Evolutionary conservation across 2,888 invertebrate genomes (phyloP), one percentile per base, ranked within the genome.

Genomic region (Chymomyza amoena): DNA sequence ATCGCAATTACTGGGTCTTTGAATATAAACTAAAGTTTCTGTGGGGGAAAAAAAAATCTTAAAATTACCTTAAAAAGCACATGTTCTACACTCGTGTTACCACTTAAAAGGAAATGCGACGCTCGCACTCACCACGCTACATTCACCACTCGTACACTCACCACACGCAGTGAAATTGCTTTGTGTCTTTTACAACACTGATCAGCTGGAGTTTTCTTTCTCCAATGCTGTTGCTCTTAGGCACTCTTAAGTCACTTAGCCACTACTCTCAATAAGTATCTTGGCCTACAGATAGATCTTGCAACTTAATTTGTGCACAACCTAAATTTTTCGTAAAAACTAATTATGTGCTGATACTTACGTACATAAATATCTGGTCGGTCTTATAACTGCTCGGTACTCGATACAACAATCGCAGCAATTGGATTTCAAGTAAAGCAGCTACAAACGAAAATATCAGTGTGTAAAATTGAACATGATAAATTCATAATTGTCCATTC

Each of bases 401-500:
- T n/a, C 66, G 63, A 66, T 62, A 73, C 68, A 71, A 62, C 68
- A 77, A 54, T 68, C 66, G 32, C 73, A 61, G 67, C 61, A 70
- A 79, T 79, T 79, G 74, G 73, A 81, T 78, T 81, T 69, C 54
- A 65, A 65, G 64, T 61, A 66, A 56, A 9, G n/a, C 15, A 67
- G 61, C 39, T 52, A 61, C 67, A 64, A 74, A 80, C n/a, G n/a
- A n/a, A 76, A 82, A 84, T 84, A 86, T 84, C 87, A 84, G 88
- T 84, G 39, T 45, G 39, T 84, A 63, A 86, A 87, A 84, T 88
- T 86, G 87, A 81, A 87, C 87, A 86, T 88, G 88, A 88, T 86
- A 86, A 86, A 86, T 86, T 88, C 88, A 86, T 88, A 86, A 86
- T 86, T 86, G 88, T 88, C 86, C 86, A 88, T 87, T 86, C 84